Conservation (phyloP, 2,888 invertebrate genomes). For the Metellina segmentata region DNA sequence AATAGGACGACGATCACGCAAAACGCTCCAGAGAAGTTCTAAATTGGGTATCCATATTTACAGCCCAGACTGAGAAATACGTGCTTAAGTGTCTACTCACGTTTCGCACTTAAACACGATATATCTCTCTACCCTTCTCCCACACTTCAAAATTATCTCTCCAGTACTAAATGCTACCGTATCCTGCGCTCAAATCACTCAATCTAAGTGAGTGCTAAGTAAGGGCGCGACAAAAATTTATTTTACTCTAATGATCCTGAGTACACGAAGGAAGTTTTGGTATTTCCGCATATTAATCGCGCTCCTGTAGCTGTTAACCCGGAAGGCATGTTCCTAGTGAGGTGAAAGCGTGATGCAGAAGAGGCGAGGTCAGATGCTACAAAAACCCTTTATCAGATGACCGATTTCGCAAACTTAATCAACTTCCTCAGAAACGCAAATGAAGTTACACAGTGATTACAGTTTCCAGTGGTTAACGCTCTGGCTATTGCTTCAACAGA, state of each 20-base stretch:
- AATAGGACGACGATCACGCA: conserved; percentile 34
- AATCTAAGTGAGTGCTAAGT: conserved; percentile 19
- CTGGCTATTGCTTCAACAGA: no score
- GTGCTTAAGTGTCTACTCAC: conserved; percentile 67
- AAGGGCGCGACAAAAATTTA: conserved; percentile 33
- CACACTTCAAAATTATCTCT: conserved; percentile 47
- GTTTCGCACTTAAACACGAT: conserved; percentile 68
- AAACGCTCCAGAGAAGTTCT: conserved; percentile 27
- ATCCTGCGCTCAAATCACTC: conserved; percentile 25
- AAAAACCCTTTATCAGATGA: no score
- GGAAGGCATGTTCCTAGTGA: not conserved
- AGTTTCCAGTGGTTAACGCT: no score
- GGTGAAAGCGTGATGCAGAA: no score
- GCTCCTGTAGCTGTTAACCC: conserved; percentile 44
- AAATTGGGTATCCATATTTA: conserved; percentile 43
- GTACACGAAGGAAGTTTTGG: conserved; percentile 39
- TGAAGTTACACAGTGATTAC: no score
- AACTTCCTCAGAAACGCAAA: no score
- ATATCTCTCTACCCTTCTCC: not conserved
- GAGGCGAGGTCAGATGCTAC: no score
- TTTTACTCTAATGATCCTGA: conserved; percentile 33
- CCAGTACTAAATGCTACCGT: conserved; percentile 2
- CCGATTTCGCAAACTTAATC: no score
- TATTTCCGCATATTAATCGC: conserved; percentile 49
- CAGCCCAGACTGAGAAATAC: conserved; percentile 33